Base-by-base conservation (phyloP, 2,113 vertebrate genomes). In the Otolemur garnettii region DNA sequence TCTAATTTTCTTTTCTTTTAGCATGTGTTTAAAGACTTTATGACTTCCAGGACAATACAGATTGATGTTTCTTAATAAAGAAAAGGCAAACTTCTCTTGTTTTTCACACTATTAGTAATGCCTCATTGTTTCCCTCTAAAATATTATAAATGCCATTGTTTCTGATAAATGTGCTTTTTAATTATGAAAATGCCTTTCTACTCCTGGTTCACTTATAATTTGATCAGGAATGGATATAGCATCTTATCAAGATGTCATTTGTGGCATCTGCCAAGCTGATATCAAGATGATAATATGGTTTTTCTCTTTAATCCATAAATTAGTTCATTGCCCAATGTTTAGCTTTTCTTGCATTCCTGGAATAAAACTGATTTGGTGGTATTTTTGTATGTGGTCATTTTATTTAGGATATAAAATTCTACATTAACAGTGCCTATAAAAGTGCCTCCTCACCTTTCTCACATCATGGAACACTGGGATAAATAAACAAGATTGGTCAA, bases 51-150 rank as follows among this genome's bases (percentile, higher is more conserved):
- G 53, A 66, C 50, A 87, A 59, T 68, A 19, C 35, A 84, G 79
- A 84, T 84, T 92, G 79, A 86, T 83, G 38, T 38, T 86, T 57
- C 66, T 92, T 68, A 93, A 57, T 78, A 95, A 97, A 95, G 18
- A 91, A 8, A 12, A 87, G 45, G 57, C 17, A 57, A n/a, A 13
- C 22, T 95, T 72, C 62, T 71, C 33, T 90, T 93, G 24, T 64
- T 93, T 91, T 92, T 82, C 1, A 83, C 64, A 85, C 82, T 80
- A 87, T 75, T 55, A 93, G 50, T 84, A 92, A 75, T 81, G 19
- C 21, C 19, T 86, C 50, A 45, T 38, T 72, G 28, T 80, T 96
- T 96, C n/a, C 50, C 30, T 94, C 59, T 90, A 75, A 93, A 82
- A 75, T 87, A 78, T 59, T 85, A 88, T 87, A 13, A 68, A 50